Evolutionary conservation across 2,113 vertebrate genomes (phyloP).

Genomic region (Psittacara wagleri): DNA sequence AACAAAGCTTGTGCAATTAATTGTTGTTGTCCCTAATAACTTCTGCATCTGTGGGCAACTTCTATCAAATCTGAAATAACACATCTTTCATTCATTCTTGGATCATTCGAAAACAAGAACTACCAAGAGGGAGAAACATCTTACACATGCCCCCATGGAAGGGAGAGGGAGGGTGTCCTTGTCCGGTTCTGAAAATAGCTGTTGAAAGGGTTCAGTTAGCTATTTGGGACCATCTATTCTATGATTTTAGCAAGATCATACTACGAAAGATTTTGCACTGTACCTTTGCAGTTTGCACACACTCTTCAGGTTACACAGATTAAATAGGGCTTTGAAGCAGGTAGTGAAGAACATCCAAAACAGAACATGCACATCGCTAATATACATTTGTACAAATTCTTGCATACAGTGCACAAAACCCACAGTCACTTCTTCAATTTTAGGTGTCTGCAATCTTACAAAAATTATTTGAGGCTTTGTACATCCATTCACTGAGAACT

Average conservation of each 20-base stretch:
- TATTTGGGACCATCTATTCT: background rate
- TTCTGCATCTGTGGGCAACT: background rate
- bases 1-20: background rate
- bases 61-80: background rate
- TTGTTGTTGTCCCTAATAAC: background rate
- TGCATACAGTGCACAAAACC: background rate
- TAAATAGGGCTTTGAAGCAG: background rate
- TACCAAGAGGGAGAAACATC: background rate
- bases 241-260: background rate
- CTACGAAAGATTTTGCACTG: background rate
- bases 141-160: accelerated
- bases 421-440: background rate
- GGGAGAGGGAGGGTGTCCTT: background rate
- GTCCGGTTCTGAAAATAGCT: background rate
- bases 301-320: background rate
- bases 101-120: background rate
- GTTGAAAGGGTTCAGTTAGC: background rate
- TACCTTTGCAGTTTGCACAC: background rate
- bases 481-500: background rate
- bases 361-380: accelerated
- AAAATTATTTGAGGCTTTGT: background rate
- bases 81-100: background rate
- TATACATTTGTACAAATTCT: background rate
- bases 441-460: background rate
- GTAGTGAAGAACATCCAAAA: background rate